Evolutionary conservation across 2,888 invertebrate genomes (phyloP).

Genomic region (Ormyrus nitidulus): DNA sequence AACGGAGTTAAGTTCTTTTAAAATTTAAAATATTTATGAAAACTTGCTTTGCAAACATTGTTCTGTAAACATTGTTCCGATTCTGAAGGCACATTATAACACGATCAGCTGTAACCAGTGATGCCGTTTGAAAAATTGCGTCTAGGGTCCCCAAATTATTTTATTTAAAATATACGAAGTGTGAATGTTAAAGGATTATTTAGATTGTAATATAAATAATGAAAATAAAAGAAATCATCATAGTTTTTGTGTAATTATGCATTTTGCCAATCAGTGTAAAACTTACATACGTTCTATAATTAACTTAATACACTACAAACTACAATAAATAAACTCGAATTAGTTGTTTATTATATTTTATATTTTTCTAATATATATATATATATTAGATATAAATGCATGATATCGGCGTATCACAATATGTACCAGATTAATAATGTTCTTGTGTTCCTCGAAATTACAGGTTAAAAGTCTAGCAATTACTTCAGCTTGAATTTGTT

Average conservation of each 20-base stretch:
- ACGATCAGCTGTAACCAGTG: constrained; percentile 14
- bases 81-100: too few species aligned
- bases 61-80: neutral
- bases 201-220: too few species aligned
- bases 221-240: too few species aligned
- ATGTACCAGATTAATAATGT: constrained; percentile 41
- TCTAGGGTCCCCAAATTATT: too few species aligned
- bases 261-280: too few species aligned
- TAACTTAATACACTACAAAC: too few species aligned
- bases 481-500: constrained; percentile 25
- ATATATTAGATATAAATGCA: constrained; percentile 38
- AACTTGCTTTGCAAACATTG: constrained; percentile 7
- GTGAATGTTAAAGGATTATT: too few species aligned
- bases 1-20: neutral
- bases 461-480: constrained; percentile 47
- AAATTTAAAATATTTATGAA: neutral
- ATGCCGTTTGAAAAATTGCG: too few species aligned
- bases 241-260: too few species aligned
- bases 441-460: constrained; percentile 36
- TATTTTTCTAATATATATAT: constrained; percentile 45
- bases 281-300: too few species aligned
- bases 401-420: constrained; percentile 39
- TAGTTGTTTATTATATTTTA: constrained; percentile 33
- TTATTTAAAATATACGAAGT: too few species aligned
- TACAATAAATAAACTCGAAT: neutral